A percentile compares a stretch with the other conserved stretches of the same genome.
phyloP scores from a whole-genome alignment of 2,888 invertebrate genomes.

The Oeneis ivallda region DNA sequence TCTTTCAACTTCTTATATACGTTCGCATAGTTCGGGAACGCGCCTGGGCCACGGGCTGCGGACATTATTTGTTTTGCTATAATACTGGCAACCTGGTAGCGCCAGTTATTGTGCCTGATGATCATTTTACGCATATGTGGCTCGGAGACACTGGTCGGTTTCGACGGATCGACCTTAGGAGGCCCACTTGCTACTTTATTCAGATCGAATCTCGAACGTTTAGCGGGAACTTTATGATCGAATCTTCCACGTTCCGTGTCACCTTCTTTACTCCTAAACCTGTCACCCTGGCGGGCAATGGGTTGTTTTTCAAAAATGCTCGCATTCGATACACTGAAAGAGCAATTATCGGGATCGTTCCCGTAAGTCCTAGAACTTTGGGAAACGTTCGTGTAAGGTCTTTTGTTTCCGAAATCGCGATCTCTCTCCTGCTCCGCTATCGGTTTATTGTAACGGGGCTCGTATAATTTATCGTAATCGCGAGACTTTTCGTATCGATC shows the following conservation, averaged over 20 bases:
- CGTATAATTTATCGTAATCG: background rate
- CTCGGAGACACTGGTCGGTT: background rate
- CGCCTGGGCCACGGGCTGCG: background rate
- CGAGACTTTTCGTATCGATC: background rate
- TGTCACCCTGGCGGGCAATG: background rate
- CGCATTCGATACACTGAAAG: conserved; percentile 21
- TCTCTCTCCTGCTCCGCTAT: background rate
- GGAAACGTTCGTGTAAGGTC: conserved; percentile 9
- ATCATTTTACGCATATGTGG: background rate
- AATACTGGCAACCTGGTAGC: conserved; percentile 23
- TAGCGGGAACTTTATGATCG: background rate
- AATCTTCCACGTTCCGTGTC: background rate
- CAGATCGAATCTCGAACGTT: background rate
- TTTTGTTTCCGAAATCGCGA: conserved; percentile 4
- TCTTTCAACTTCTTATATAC: conserved; percentile 34
- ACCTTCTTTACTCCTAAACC: background rate
- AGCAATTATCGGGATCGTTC: conserved; percentile 27
- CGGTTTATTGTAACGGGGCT: background rate
- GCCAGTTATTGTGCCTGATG: conserved; percentile 20
- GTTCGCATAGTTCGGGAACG: background rate
- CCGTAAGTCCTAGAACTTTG: conserved; percentile 16
- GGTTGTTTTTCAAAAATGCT: conserved; percentile 14
- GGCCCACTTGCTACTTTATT: background rate
- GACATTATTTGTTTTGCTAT: conserved; percentile 30
- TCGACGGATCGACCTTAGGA: background rate